phyloP scores from a whole-genome alignment of 2,113 vertebrate genomes.

The Alosa alosa region DNA sequence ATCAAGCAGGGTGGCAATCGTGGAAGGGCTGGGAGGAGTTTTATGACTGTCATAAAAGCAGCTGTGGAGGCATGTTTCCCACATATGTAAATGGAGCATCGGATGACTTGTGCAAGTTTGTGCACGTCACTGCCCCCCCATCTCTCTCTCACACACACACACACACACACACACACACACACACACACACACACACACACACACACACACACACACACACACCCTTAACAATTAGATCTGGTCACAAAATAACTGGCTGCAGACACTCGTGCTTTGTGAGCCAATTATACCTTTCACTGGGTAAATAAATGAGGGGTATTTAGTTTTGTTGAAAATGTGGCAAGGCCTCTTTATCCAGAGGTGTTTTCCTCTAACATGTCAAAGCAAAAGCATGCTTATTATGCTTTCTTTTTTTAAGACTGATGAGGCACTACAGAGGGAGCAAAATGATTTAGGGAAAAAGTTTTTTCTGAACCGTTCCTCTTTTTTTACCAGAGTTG shows the following conservation, averaged over 20 bases:
- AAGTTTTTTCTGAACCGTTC: background rate
- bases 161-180: background rate
- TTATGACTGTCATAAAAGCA: constrained; percentile 71
- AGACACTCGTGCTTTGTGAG: constrained; percentile 32
- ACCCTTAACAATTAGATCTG: constrained; percentile 60
- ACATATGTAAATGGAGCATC: constrained; percentile 56
- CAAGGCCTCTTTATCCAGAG: background rate
- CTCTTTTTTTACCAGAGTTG: background rate
- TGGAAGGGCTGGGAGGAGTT: constrained; percentile 65
- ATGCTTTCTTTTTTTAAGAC: background rate
- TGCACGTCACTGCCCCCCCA: constrained; percentile 43
- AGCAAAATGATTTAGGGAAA: background rate
- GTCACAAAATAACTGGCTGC: constrained; percentile 42
- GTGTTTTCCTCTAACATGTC: constrained; percentile 15
- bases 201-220: background rate
- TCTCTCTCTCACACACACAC: constrained; percentile 1
- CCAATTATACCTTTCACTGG: constrained; percentile 10
- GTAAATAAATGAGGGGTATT: constrained; percentile 10
- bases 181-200: background rate
- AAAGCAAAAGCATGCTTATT: constrained; percentile 13
- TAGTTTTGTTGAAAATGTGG: background rate
- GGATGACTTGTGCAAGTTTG: constrained; percentile 57
- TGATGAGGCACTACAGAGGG: background rate
- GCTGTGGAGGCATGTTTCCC: constrained; percentile 70
- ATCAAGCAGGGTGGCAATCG: constrained; percentile 68